A percentile compares a stretch with the other conserved stretches of the same genome.
These are phyloP conservation scores for Eospalax fontanierii DNA, from an alignment of 2,797 vertebrate species.

Conservation along the genomic window DNA sequence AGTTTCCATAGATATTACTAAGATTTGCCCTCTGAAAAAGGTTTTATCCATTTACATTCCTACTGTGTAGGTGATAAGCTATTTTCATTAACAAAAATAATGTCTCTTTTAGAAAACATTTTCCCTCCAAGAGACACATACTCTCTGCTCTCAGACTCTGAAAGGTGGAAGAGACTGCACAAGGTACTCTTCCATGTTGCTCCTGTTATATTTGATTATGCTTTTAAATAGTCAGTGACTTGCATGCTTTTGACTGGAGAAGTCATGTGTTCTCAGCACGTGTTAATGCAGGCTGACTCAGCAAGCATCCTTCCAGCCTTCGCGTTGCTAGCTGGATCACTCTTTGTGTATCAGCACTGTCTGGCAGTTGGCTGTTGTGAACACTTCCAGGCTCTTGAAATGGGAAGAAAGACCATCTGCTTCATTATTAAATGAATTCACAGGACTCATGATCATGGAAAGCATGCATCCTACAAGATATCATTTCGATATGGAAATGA, in stretches of 20 bases:
- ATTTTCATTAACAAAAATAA: constrained; percentile 54
- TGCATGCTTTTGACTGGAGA: constrained; percentile 66
- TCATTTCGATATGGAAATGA: constrained; percentile 84
- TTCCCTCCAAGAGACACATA: constrained; percentile 58
- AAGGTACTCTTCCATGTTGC: constrained; percentile 3
- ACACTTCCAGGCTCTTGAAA: background rate
- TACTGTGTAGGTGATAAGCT: constrained; percentile 34
- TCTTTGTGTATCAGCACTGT: constrained; percentile 33
- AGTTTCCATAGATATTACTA: constrained; percentile 55
- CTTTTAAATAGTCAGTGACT: constrained; percentile 82
- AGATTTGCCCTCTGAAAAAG: constrained; percentile 56
- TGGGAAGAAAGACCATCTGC: constrained; percentile 67
- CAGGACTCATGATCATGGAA: constrained; percentile 77
- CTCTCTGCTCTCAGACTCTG: constrained; percentile 30
- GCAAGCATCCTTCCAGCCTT: constrained; percentile 78
- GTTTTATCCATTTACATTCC: constrained; percentile 61
- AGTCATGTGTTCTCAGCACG: constrained; percentile 69
- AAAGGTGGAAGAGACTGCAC: constrained; percentile 63
- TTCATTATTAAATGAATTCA: constrained; percentile 85
- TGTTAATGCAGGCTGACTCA: constrained; percentile 86
- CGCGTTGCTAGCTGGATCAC: constrained; percentile 46
- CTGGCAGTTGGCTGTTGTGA: constrained; percentile 59
- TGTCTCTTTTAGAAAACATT: constrained; percentile 62
- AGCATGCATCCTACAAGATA: constrained; percentile 81
- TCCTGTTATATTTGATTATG: constrained; percentile 81